Base-by-base conservation (phyloP, 2,888 invertebrate genomes). In the Cephalotes varians region DNA sequence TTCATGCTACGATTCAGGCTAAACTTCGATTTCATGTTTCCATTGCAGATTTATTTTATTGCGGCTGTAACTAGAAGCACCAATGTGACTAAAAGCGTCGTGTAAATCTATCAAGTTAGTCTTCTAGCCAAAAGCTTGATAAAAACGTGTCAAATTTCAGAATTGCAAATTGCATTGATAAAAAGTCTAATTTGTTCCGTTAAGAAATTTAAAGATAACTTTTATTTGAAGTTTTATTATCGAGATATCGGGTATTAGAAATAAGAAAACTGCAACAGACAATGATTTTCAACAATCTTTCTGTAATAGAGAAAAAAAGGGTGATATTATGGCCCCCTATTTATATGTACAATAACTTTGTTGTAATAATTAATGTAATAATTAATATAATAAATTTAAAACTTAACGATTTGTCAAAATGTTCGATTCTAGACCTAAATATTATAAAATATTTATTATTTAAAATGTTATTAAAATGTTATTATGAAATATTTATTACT, bases 41-140 rank as follows among this genome's bases (percentile, higher is more conserved):
- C 34, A 79, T 79, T 49, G 60, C n/a, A 40, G n/a, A 67, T 82
- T 82, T 79, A 79, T 79, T 79, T 79, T 51, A 79, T 82, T 79
- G 60, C 58, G 58, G 67, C 37, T 54, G 28, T 18, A n/a, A n/a
- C n/a, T n/a, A n/a, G n/a, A n/a, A n/a, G n/a, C n/a, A 21, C 21
- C n/a, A 18, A n/a, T 15, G 21, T 31, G 34, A 10, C 28, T 62
- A 54, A 74, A 80, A 83, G 31, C 37, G 34, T 4, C 34, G 34
- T 40, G 25, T 47, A 34, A 21, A 60, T 2, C 6, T 49, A 21
- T 7, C n/a, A 31, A n/a, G 4, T 51, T 64, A 37, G 10, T 25
- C 37, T 34, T 74, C 28, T 51, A 37, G 3, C 7, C 9, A 25
- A 31, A 34, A 74, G 12, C 10, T 18, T 44, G 15, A 44, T 44